These are phyloP conservation scores for Labrus mixtus DNA, from an alignment of 2,113 vertebrate species.

Conservation along the genomic window DNA sequence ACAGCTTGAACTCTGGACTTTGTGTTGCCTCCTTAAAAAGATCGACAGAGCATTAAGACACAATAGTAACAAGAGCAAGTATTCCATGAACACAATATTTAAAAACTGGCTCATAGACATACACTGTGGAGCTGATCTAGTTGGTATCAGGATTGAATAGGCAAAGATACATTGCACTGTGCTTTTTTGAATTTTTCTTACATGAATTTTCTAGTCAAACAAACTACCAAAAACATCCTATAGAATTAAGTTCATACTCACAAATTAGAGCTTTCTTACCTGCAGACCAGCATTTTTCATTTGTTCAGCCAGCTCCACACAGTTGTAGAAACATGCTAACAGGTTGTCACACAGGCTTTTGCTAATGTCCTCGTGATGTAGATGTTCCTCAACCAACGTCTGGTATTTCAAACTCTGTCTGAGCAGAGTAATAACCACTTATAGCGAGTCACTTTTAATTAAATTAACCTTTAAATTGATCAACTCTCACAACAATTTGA, in stretches of 20 bases:
- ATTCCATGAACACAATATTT: neutral
- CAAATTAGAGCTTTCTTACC: slow-evolving; percentile 62
- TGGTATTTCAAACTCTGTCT: slow-evolving; percentile 95
- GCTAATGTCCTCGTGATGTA: slow-evolving; percentile 90
- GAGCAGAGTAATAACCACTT: slow-evolving; percentile 25
- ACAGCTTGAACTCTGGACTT: slow-evolving; percentile 86
- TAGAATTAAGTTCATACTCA: neutral
- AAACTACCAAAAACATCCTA: neutral
- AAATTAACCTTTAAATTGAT: neutral
- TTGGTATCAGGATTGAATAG: neutral
- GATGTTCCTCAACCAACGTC: slow-evolving; percentile 85
- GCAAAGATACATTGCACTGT: neutral
- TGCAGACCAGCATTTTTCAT: slow-evolving; percentile 80
- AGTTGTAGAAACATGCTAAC: slow-evolving; percentile 85
- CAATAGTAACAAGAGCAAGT: slow-evolving; percentile 2
- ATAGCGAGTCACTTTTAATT: neutral
- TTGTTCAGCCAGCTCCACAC: slow-evolving; percentile 89
- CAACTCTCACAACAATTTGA: neutral
- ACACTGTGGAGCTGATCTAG: neutral
- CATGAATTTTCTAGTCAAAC: neutral
- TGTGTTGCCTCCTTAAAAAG: slow-evolving; percentile 85
- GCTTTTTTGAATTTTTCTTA: neutral
- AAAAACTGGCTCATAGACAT: neutral
- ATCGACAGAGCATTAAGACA: slow-evolving; percentile 22
- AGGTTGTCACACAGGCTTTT: slow-evolving; percentile 88